Evolutionary conservation across 2,797 vertebrate species (phyloP), one percentile per base, ranked within the genome.

Genomic region (Catharus ustulatus): DNA sequence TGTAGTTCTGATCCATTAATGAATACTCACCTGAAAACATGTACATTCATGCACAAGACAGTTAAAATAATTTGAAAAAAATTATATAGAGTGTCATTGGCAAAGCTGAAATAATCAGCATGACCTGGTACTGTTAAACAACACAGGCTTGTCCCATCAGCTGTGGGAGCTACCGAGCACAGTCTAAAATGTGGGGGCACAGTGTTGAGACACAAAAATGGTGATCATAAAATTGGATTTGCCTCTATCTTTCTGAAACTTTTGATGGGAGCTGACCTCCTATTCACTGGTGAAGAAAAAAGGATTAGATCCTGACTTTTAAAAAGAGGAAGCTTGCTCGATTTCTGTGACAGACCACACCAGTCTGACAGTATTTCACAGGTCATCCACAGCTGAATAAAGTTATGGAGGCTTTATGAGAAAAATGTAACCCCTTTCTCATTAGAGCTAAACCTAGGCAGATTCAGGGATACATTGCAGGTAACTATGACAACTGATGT

Each of bases 391-490:
- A 87, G 61, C 34, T 75, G 87, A 95, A 80, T 68, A 61, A 95
- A 93, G 46, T 75, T 83, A 80, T 13, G 24, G 81, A 79, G 40
- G 15, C 24, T 66, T 80, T 80, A 71, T 61, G 43, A 89, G 61
- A 80, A 95, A 92, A 77, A 83, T 64, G 72, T 84, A 90, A 90
- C 32, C 38, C 26, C 34, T 82, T 85, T 80, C 71, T 84, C 71
- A 74, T 90, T 57, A 87, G 58, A 90, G 45, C 66, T 36, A 96
- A 85, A 77, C 57, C 45, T 49, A 64, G 45, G 42, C 38, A 89
- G 57, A 80, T 84, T 80, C 72, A 43, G 57, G 48, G 64, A 66
- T 83, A 52, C 54, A 62, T 74, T 92, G 77, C 67, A 87, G 84
- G 64, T 68, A 83, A 26, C 72, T 87, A 43, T 6, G 20, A 90